Evolutionary conservation across 2,113 vertebrate genomes (phyloP).

Genomic region (Eudorcas thomsonii): DNA sequence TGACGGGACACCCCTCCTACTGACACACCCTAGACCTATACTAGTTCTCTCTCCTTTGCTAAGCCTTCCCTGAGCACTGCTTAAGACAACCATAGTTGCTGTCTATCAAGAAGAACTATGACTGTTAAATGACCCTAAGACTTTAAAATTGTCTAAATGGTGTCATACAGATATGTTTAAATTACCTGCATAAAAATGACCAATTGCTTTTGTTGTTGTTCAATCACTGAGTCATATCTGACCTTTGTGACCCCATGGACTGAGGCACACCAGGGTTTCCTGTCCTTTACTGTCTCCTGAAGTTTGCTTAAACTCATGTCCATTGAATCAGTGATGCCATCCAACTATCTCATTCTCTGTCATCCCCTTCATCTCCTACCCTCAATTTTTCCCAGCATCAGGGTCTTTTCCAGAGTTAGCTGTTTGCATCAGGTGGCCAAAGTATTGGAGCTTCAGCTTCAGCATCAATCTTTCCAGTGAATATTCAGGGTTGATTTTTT

Average conservation of each 20-base stretch:
- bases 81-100: neutral
- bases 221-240: neutral
- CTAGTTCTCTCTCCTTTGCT: neutral
- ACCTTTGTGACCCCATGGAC: neutral
- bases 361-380: neutral
- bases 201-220: neutral
- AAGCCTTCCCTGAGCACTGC: neutral
- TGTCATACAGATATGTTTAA: neutral
- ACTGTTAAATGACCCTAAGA: neutral
- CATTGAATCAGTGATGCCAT: neutral
- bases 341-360: neutral
- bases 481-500: neutral
- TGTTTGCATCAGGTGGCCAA: neutral
- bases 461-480: neutral
- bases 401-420: neutral
- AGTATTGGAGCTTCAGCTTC: neutral
- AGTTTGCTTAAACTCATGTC: neutral
- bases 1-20: rapidly evolving
- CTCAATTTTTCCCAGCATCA: neutral
- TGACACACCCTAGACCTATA: neutral
- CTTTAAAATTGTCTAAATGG: neutral
- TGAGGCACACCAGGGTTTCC: neutral
- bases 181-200: neutral
- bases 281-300: neutral
- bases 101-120: neutral